Base-by-base conservation (phyloP, 2,888 invertebrate genomes). In the Clepsis dumicolana region DNA sequence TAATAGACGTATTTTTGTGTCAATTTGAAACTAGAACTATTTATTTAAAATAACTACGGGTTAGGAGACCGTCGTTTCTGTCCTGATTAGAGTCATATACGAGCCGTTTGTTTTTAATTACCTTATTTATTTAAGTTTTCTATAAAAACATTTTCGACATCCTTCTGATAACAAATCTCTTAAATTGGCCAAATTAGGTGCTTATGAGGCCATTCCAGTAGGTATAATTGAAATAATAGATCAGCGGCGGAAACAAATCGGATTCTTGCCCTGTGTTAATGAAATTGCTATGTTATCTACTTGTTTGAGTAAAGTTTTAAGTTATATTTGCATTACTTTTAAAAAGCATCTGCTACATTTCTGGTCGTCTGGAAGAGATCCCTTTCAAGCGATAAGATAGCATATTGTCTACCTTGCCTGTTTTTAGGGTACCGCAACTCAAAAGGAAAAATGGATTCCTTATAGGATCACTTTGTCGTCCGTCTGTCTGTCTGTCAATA, bases 141-240 rank as follows among this genome's bases (percentile, higher is more conserved):
- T 59, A 14, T 35, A 48, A n/a, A 67, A 67, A 61, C 54, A 67
- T 62, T 62, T 21, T 29, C 41, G 57, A 52, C 59, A 64, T 53
- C 12, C 18, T 62, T 54, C 56, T 57, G 38, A 38, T 50, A 54
- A 67, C 63, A 67, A 67, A 67, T 57, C 67, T 67, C 48, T 16
- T 63, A 67, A 73, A 60, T 68, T 71, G 63, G 64, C 61, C 65
- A 73, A 74, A 74, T 71, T 70, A 74, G 54, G 65, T 71, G 71
- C 71, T 74, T 73, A 65, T 70, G 67, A 57, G 67, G 50, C 67
- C 38, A 67, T 63, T 67, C 50, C 57, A 56, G 62, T 67, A 63
- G 59, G 12, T 38, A 41, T 67, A 67, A 67, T 67, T 67, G 67
- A 50, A 67, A 63, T 67, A 67, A 67, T 67, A 67, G 67, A 67